A percentile compares a stretch with the other conserved stretches of the same genome.
Conservation (phyloP, 2,113 vertebrate genomes). For the Motacilla tschutschensis region DNA sequence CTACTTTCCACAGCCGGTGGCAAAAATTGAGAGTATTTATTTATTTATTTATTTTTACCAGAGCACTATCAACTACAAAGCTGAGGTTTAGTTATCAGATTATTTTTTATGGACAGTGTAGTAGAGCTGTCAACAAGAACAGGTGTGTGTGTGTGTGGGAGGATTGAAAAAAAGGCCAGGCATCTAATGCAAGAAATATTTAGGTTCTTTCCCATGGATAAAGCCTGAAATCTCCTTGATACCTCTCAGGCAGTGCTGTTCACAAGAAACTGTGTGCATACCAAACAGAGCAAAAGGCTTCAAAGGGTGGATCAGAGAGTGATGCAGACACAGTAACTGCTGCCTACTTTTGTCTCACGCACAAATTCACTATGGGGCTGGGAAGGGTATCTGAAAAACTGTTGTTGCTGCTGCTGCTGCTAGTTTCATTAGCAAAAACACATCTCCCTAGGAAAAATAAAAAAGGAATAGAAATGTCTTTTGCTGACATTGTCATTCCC, state of each 20-base stretch:
- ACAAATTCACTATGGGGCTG: neutral
- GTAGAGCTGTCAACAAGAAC: slow-evolving; percentile 20
- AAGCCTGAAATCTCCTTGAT: slow-evolving; percentile 62
- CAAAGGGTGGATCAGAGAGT: neutral
- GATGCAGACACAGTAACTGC: slow-evolving; percentile 28
- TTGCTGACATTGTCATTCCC: slow-evolving; percentile 64
- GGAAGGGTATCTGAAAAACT: slow-evolving; percentile 28
- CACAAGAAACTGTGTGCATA: slow-evolving; percentile 14
- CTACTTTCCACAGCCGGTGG: neutral
- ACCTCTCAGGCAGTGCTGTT: slow-evolving; percentile 6
- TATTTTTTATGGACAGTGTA: neutral
- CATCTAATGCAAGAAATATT: slow-evolving; percentile 26
- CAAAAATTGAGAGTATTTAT: neutral
- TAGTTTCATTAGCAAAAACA: slow-evolving; percentile 66
- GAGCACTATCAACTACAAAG: neutral
- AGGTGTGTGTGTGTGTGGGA: neutral
- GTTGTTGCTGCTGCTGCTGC: slow-evolving; percentile 45
- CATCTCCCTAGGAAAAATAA: slow-evolving; percentile 30
- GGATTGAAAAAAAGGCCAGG: slow-evolving; percentile 24
- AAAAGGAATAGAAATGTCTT: slow-evolving; percentile 65
- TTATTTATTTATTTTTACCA: neutral
- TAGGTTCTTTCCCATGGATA: slow-evolving; percentile 44
- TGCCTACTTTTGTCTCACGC: neutral
- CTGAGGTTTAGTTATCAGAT: neutral
- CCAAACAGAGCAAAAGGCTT: neutral